Evolutionary conservation across 1,140 invertebrate genomes (phyloP).

Genomic region (Pinna nobilis): DNA sequence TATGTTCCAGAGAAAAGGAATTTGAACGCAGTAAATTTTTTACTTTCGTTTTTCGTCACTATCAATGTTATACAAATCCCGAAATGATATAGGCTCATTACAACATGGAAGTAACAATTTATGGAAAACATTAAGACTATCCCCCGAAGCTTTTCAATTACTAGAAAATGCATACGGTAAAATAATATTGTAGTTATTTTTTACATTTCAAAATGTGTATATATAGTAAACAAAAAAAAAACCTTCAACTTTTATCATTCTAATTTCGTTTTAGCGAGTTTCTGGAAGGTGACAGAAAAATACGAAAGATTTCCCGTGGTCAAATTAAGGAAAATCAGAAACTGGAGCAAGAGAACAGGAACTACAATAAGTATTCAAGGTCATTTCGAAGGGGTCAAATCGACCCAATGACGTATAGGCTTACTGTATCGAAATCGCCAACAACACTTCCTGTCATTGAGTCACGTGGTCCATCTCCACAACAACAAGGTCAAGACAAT

Average conservation of each 20-base stretch:
- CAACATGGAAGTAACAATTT: constrained; percentile 21
- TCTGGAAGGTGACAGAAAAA: constrained; percentile 39
- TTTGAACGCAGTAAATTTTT: too few species aligned
- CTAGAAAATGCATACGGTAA: neutral
- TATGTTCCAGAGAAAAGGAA: too few species aligned
- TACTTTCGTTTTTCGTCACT: too few species aligned
- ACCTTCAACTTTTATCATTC: neutral
- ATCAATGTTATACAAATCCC: too few species aligned
- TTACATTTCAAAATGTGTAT: neutral
- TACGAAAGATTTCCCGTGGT: constrained; percentile 37
- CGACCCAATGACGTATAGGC: constrained; percentile 37
- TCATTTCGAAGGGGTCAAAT: constrained; percentile 38
- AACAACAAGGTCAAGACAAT: too few species aligned
- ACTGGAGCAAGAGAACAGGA: neutral
- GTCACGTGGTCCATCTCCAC: constrained; percentile 20
- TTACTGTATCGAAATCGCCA: constrained; percentile 5
- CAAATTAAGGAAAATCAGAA: neutral
- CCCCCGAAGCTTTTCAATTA: neutral
- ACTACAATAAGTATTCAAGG: constrained; percentile 36
- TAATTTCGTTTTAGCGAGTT: constrained; percentile 33
- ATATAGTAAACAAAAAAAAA: neutral
- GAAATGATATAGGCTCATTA: too few species aligned
- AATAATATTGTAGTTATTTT: neutral
- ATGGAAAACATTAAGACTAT: constrained; percentile 8
- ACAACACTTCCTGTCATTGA: constrained; percentile 9